Base-by-base conservation (phyloP, 2,113 vertebrate species). In the Speoplatyrhinus poulsoni region DNA sequence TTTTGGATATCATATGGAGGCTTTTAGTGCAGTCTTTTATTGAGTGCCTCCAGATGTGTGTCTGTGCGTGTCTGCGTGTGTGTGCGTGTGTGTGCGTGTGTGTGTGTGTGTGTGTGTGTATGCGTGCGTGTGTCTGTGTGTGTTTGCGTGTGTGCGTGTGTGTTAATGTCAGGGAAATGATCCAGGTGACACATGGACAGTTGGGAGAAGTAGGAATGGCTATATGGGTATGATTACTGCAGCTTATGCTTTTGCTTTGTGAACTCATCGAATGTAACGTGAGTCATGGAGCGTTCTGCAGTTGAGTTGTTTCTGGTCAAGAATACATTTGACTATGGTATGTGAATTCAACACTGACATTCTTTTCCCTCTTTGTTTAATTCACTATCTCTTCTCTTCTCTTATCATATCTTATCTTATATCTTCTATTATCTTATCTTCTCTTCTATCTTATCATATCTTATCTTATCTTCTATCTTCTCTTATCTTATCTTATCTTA, bases 171-270 rank as follows among this genome's bases (percentile, higher is more conserved):
- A 67, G 72, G 76, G 81, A 75, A 82, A 54, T 19, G 72, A 65
- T 84, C 82, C 78, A 85, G 80, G 63, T 76, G 75, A 88, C 83
- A 87, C 85, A 86, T 89, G 67, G 70, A 75, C 81, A 47, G n/a
- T 60, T 75, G 70, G 65, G 71, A 67, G 26, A 61, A 9, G 17
- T 48, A 50, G 10, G 32, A 15, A 26, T 33, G 49, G 26, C 67
- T 53, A 54, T 16, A 0, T 65, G 64, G 46, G 56, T 73, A 53
- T 52, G 48, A 82, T 76, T 81, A 69, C 15, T 9, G 11, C 41
- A 3, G 66, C n/a, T 65, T 32, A 32, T 12, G 9, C 7, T 19
- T 6, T 9, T 9, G 56, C 13, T 32, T 58, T 58, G 19, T 32
- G 19, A 58, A 15, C 4, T 54, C 1, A 7, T 16, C n/a, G 0